Conservation (phyloP, 1,140 invertebrate genomes). For the Rhopalosiphum padi region DNA sequence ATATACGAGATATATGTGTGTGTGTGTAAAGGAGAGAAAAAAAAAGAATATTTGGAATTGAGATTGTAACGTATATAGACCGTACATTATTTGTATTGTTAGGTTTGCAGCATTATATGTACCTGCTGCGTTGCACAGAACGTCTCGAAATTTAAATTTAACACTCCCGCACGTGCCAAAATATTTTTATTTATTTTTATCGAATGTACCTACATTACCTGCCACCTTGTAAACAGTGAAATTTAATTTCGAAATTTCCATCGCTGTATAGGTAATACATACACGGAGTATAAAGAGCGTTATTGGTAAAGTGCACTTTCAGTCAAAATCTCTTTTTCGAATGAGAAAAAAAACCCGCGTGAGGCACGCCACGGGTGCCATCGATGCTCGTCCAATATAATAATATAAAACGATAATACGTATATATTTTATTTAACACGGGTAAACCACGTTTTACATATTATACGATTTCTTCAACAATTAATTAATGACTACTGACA, state of each 20-base stretch:
- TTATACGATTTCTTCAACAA: no score
- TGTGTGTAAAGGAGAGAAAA: neutral
- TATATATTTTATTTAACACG: neutral
- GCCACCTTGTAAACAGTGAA: slow-evolving; percentile 13
- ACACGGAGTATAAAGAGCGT: neutral
- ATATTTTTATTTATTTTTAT: slow-evolving; percentile 6
- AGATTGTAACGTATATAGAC: neutral
- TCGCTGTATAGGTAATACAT: neutral
- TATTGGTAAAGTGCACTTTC: neutral
- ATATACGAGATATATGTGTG: no score
- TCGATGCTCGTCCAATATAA: neutral
- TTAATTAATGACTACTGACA: no score
- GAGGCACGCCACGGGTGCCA: neutral
- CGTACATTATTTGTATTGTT: neutral
- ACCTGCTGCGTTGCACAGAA: neutral
- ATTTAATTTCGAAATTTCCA: slow-evolving; percentile 35
- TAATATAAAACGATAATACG: neutral
- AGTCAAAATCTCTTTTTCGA: neutral
- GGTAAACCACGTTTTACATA: no score
- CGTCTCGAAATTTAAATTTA: slow-evolving; percentile 13
- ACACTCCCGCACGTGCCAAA: neutral
- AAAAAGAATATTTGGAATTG: neutral
- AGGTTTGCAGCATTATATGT: neutral
- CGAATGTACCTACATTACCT: neutral
- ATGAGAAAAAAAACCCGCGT: neutral